These are phyloP conservation scores for Penaeus indicus DNA, from an alignment of 1,140 invertebrate species.

Conservation along the genomic window DNA sequence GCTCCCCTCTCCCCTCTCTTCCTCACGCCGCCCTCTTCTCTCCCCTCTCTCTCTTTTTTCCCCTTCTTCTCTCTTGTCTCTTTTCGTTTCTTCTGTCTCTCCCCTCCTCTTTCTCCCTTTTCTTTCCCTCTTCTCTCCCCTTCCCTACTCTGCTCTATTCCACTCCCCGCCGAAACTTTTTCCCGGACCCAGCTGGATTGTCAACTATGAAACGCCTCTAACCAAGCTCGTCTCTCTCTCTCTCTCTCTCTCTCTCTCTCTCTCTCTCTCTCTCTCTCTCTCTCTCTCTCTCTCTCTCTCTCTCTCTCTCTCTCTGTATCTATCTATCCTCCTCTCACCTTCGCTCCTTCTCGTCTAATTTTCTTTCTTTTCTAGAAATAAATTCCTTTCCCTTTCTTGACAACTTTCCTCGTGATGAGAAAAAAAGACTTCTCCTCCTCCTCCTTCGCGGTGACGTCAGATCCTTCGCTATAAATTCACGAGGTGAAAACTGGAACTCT, in stretches of 20 bases:
- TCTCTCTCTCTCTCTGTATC: not conserved
- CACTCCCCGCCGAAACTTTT: not conserved
- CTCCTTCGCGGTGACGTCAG: not conserved
- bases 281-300: not conserved
- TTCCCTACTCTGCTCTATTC: not conserved
- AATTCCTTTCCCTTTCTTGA: not conserved
- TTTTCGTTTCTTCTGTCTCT: not conserved
- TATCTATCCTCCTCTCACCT: not conserved
- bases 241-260: too few species aligned
- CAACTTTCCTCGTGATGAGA: not conserved
- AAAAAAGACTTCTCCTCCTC: not conserved
- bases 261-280: conserved; percentile 4
- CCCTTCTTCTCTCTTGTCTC: not conserved
- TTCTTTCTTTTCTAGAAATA: too few species aligned
- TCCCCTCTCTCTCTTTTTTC: not conserved
- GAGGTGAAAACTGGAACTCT: too few species aligned
- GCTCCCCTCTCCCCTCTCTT: not conserved
- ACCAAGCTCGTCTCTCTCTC: not conserved
- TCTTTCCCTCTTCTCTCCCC: not conserved
- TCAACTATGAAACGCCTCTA: too few species aligned
- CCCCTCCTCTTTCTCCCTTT: not conserved
- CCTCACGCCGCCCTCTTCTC: not conserved
- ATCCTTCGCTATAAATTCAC: too few species aligned
- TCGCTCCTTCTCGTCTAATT: not conserved
- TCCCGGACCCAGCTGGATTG: not conserved